phyloP scores from a whole-genome alignment of 23 tunicate species.

The Pegea sp. region DNA sequence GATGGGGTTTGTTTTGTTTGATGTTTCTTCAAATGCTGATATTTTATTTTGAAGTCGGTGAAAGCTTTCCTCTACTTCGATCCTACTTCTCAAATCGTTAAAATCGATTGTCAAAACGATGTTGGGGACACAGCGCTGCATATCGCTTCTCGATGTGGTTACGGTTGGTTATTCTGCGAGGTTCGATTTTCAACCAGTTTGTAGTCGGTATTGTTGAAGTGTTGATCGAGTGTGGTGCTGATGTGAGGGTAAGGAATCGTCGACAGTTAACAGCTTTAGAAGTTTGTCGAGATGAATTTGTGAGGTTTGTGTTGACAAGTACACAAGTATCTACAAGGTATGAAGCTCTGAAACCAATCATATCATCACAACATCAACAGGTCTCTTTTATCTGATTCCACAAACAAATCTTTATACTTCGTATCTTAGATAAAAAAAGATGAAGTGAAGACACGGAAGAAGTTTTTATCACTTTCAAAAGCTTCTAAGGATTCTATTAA shows the following conservation, averaged over 20 bases:
- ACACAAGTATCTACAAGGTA: conserved; percentile 9
- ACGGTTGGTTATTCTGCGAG: conserved; percentile 21
- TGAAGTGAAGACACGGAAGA: too few relatives aligned
- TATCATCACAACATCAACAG: too few relatives aligned
- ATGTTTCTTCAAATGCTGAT: not conserved
- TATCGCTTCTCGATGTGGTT: conserved; percentile 81
- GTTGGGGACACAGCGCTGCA: conserved; percentile 65
- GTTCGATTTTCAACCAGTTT: not conserved
- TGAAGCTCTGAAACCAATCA: not conserved
- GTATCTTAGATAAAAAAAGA: too few relatives aligned
- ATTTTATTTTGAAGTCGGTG: conserved; percentile 24
- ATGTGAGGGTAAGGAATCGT: conserved; percentile 20
- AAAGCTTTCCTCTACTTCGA: conserved; percentile 72
- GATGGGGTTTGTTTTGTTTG: conserved; percentile 30
- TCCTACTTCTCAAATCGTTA: conserved; percentile 23
- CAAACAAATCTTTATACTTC: too few relatives aligned
- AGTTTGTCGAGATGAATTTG: conserved; percentile 17
- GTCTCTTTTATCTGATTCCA: too few relatives aligned
- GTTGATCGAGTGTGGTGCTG: conserved; percentile 58
- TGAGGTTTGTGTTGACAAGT: conserved; percentile 15
- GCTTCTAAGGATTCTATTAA: too few relatives aligned
- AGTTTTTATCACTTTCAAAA: too few relatives aligned
- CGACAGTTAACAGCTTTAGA: conserved; percentile 28
- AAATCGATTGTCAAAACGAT: conserved; percentile 40
- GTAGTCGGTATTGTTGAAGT: conserved; percentile 37